Conservation (phyloP, 1,140 invertebrate species). For the Megalonaias nervosa region DNA sequence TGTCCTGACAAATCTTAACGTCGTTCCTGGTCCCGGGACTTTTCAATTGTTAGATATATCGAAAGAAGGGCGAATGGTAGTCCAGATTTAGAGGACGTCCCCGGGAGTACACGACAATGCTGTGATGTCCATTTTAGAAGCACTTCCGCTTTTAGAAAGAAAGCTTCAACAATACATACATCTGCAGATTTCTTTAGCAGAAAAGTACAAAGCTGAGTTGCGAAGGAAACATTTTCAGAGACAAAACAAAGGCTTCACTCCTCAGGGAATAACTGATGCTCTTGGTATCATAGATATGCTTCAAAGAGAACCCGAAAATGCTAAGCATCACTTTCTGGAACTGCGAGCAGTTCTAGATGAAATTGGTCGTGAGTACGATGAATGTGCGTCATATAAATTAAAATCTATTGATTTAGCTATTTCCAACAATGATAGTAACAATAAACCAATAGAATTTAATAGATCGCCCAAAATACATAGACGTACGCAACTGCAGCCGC, state of each 20-base stretch:
- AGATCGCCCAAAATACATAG: not conserved
- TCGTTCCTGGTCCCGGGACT: not conserved
- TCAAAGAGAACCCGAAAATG: conserved; percentile 18
- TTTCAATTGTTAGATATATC: not conserved
- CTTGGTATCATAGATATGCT: conserved; percentile 19
- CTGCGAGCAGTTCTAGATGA: conserved; percentile 11
- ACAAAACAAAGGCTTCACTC: conserved; percentile 25
- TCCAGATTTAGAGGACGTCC: conserved; percentile 11
- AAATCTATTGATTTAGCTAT: not conserved
- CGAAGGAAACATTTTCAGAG: conserved; percentile 30
- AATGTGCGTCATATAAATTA: conserved; percentile 22
- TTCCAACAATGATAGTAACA: not conserved
- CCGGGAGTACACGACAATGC: conserved; percentile 28
- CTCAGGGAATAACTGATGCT: conserved; percentile 27
- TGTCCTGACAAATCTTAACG: conserved; percentile 19
- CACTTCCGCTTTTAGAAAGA: conserved; percentile 25
- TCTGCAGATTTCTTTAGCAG: conserved; percentile 20
- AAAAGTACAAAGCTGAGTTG: conserved; percentile 28
- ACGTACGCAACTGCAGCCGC: not conserved
- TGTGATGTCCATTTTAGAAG: conserved; percentile 30
- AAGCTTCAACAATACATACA: conserved; percentile 32
- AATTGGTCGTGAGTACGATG: conserved; percentile 29
- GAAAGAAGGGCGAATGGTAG: not conserved
- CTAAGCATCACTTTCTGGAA: conserved; percentile 13
- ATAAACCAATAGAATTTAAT: not conserved